A percentile compares a stretch with the other conserved stretches of the same genome.
Conservation (phyloP, 2,797 vertebrate genomes). For the Sebastes jordani region DNA sequence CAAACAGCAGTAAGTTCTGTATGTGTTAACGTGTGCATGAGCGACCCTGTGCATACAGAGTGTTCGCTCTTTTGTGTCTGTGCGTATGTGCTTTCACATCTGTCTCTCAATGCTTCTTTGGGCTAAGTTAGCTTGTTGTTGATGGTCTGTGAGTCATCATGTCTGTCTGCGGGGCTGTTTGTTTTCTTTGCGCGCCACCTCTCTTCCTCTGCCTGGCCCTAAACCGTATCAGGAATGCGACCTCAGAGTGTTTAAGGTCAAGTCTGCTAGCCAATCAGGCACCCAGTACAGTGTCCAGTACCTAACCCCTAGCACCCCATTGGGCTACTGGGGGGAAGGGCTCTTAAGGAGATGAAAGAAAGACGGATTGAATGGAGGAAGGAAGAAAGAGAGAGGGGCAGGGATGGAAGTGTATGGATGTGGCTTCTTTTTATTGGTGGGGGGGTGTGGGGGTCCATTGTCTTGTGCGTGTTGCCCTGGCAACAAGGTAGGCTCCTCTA, state of each 20-base stretch:
- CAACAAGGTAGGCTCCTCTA: constrained; percentile 75
- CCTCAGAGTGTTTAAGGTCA: constrained; percentile 59
- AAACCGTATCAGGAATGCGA: constrained; percentile 62
- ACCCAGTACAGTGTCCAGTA: constrained; percentile 47
- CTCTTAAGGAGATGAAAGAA: constrained; percentile 57
- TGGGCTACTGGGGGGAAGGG: constrained; percentile 47
- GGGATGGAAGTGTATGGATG: constrained; percentile 48
- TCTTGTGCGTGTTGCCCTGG: constrained; percentile 78
- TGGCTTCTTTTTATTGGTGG: constrained; percentile 43
- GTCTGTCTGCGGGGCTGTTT: constrained; percentile 52
- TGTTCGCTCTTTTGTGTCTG: neutral
- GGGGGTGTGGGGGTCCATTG: constrained; percentile 62
- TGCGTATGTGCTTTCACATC: constrained; percentile 9
- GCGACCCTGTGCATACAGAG: neutral
- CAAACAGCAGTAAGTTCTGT: constrained; percentile 18
- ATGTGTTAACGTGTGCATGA: constrained; percentile 27
- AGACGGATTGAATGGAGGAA: constrained; percentile 39
- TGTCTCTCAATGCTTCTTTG: neutral
- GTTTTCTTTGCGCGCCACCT: constrained; percentile 58
- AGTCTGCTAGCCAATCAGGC: constrained; percentile 54
- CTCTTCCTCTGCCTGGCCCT: constrained; percentile 44
- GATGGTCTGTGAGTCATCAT: constrained; percentile 54
- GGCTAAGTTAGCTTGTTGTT: constrained; percentile 18
- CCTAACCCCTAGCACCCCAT: constrained; percentile 20
- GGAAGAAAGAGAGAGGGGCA: constrained; percentile 25